Conservation (phyloP, 2,113 vertebrate genomes). For the Antechinus stuartii region DNA sequence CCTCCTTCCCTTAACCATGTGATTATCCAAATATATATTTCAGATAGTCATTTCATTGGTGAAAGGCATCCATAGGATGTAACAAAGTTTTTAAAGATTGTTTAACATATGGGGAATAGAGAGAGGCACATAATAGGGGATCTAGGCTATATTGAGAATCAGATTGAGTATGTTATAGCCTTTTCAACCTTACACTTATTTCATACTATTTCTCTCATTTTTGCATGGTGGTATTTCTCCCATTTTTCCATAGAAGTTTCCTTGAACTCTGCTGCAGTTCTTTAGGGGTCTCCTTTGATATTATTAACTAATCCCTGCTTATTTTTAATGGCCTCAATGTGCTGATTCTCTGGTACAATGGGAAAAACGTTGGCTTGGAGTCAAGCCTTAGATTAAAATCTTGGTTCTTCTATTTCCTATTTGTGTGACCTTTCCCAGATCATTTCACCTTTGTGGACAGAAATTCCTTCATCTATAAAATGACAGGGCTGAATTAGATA, state of each 20-base stretch:
- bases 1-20: background rate
- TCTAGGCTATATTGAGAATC: background rate
- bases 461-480: background rate
- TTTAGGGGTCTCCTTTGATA: background rate
- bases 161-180: background rate
- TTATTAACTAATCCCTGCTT: background rate
- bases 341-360: background rate
- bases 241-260: background rate
- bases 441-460: background rate
- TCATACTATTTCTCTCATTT: background rate
- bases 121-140: background rate
- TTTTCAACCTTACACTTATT: background rate
- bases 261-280: background rate
- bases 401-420: background rate
- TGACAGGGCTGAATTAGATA: background rate
- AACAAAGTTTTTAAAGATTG: background rate
- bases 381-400: background rate
- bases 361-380: background rate
- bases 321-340: background rate
- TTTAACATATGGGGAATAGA: background rate
- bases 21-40: background rate
- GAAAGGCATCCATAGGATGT: background rate
- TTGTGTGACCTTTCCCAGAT: background rate
- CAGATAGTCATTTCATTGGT: background rate
- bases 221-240: background rate